Conservation (phyloP, 2,797 vertebrate species). For the Thalassophryne amazonica region DNA sequence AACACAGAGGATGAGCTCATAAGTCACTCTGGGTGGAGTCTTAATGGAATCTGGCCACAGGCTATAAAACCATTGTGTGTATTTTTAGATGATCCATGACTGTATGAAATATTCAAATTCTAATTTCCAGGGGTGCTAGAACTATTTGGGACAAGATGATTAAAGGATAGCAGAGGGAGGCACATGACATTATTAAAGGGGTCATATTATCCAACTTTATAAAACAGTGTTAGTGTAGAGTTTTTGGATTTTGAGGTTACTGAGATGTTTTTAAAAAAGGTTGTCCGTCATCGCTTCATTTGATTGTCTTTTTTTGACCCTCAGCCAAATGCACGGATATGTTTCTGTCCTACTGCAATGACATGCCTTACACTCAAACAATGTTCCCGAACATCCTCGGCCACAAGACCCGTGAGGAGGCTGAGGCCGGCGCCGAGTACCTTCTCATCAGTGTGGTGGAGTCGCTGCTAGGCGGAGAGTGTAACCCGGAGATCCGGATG, state of each 20-base stretch:
- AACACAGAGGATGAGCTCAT: constrained; percentile 33
- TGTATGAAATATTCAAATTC: constrained; percentile 71
- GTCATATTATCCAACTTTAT: too few species aligned
- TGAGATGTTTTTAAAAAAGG: too few species aligned
- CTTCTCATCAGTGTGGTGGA: constrained; percentile 87
- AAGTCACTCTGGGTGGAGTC: constrained; percentile 20
- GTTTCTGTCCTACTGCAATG: constrained; percentile 82
- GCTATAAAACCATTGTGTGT: constrained; percentile 36
- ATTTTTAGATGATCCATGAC: constrained; percentile 73
- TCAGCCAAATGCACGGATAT: constrained; percentile 82
- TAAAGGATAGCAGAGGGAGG: constrained; percentile 27
- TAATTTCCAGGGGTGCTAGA: constrained; percentile 72
- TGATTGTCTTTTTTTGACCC: constrained; percentile 14
- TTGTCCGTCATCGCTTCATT: too few species aligned
- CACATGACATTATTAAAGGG: too few species aligned
- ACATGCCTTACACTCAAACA: constrained; percentile 82
- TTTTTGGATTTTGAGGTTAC: too few species aligned
- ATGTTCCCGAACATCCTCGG: constrained; percentile 86
- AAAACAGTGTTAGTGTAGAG: too few species aligned
- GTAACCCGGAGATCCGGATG: constrained; percentile 87
- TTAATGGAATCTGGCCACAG: constrained; percentile 38
- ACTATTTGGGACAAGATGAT: constrained; percentile 47
- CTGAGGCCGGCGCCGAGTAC: constrained; percentile 87
- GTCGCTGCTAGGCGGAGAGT: constrained; percentile 86
- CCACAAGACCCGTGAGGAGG: constrained; percentile 78